Base-by-base conservation (phyloP, 2,797 vertebrate species). In the Psittacula derbiana region DNA sequence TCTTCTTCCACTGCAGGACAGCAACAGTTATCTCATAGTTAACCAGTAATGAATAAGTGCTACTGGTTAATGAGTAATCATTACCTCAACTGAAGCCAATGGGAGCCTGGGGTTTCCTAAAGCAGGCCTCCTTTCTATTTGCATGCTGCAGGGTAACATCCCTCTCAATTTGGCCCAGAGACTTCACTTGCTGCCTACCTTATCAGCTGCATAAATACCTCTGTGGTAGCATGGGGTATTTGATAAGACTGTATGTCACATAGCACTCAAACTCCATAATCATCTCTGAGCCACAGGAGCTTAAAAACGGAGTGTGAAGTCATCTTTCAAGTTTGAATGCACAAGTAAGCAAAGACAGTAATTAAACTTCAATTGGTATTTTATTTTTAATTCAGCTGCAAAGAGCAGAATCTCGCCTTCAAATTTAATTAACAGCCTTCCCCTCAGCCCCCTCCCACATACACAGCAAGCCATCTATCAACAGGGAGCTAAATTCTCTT, bases 341-440 rank as follows among this genome's bases (percentile, higher is more conserved):
- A 92, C 97, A 98, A 97, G 94, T 93, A 97, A 97, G 97, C 97
- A 97, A 97, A 97, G 94, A 98, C 96, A 98, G 95, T 97, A 98
- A 97, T 98, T 98, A 98, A 98, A 98, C 98, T 98, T 97, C 97
- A 97, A 97, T 97, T 97, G 98, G 89, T 94, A 97, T 97, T 97
- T 98, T 97, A 95, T 97, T 98, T 98, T 97, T 97, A 97, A 98
- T 97, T 97, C 96, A 96, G 90, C 95, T 96, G 95, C 90, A 97
- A 98, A 97, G 89, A 97, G 90, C 84, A 98, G 95, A 97, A 95
- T 97, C 88, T 89, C 14, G 49, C 97, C 96, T 98, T 97, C 95
- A 97, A 92, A 97, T 97, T 97, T 98, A 98, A 98, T 98, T 98
- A 98, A 97, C 96, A 96, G 62, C 86, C 61, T 96, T 96, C 78